Evolutionary conservation across 2,797 vertebrate species (phyloP), one percentile per base, ranked within the genome.

Genomic region (Labroides dimidiatus): DNA sequence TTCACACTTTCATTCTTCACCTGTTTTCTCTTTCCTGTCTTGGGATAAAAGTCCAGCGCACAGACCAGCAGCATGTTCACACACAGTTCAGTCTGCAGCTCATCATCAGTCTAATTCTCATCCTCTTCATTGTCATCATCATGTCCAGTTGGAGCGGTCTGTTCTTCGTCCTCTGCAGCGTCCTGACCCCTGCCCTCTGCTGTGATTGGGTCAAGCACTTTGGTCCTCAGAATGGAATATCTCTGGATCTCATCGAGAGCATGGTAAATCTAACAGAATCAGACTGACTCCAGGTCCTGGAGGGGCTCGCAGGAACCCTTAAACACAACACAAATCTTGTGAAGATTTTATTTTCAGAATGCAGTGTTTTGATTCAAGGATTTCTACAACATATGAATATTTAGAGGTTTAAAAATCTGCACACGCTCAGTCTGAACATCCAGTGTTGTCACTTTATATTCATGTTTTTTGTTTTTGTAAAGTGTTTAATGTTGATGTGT

Each of bases 181-280:
- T 27, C 48, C 21, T 49, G 48, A 16, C 21, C 14, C 48, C 49
- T 2, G 9, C 16, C 9, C 24, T 51, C 56, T 12, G n/a, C 10
- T 43, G 48, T 24, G 14, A 49, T 24, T 49, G 21, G 21, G 2
- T 27, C 23, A 16, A 1, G 9, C 21, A 5, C 23, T 49, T 49
- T 16, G 23, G 23, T 16, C 21, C 9, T 13, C 21, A 13, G 12
- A 24, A 14, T 15, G 48, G 23, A 2, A 0, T 9, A 24, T 15
- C 73, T 9, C 15, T 66, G 55, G 12, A 0, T 6, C 17, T 62
- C 6, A 9, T 82, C 4, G 0, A 23, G 11, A 4, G 0, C 15
- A 74, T 82, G 85, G 83, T 85, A 61, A 83, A 82, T 75, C 17
- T 16, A 33, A 42, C 30, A 8, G 2, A 10, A 27, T 1, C 1